Evolutionary conservation across 2,888 invertebrate species (phyloP), one percentile per base, ranked within the genome.

Genomic region (Tenthredo scrophulariae): DNA sequence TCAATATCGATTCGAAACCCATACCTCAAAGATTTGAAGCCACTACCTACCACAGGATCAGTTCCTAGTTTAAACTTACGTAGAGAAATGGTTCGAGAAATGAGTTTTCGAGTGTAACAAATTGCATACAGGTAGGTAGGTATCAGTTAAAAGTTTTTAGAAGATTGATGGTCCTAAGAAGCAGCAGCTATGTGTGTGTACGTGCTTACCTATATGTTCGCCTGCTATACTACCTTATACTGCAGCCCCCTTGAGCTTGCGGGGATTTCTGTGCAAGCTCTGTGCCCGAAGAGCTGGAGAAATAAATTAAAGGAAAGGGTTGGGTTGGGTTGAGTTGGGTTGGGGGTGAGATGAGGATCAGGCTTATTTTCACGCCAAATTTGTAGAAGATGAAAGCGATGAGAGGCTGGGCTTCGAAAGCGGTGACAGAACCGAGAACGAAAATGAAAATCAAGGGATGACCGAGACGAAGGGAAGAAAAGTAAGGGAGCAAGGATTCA

Each of bases 101-200:
- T 79, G 79, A 79, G 79, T 79, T 79, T 79, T 79, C 79, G 33
- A 62, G 79, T 79, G 22, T 79, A 79, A 79, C 79, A 79, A 79
- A 79, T 79, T 79, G 79, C 79, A 79, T 58, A 79, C 79, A 79
- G 58, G 79, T 74, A 74, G 74, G 40, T 22, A 33, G 43, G 50
- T 79, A 79, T 79, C 79, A 79, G 79, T 79, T 79, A 62, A 79
- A 79, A 79, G 58, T 58, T 79, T 46, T 54, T 26, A 54, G 7
- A 79, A 79, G 79, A 79, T 79, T 79, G 79, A 79, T 79, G 79
- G 58, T 22, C 79, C 40, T 26, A 15, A 40, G 26, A 22, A 29
- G 79, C 6, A 29, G 79, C 6, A n/a, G n/a, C 1, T 18, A 26
- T n/a, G 50, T 29, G 9, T 22, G 50, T 50, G 46, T 77, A 54